Percentiles rank a stretch among this genome's conserved stretches.
Evolutionary conservation across 2,113 vertebrate genomes (phyloP).

Genomic region (Saccopteryx leptura): DNA sequence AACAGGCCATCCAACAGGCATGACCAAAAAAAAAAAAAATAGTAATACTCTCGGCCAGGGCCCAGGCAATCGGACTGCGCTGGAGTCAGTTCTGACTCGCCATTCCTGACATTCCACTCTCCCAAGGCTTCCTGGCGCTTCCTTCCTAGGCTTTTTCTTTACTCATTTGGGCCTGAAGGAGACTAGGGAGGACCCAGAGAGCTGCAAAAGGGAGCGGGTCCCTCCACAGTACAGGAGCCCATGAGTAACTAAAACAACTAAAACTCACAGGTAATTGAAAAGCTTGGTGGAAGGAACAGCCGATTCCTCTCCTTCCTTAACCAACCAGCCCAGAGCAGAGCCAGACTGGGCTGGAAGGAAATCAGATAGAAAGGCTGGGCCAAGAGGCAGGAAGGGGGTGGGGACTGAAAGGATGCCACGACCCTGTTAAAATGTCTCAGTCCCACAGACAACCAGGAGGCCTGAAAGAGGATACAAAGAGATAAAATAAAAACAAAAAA

Average conservation of each 20-base stretch:
- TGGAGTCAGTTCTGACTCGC: conserved; percentile 57
- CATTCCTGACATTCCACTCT: conserved; percentile 79
- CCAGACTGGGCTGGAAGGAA: neutral
- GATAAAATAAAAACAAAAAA: neutral
- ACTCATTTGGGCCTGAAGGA: neutral
- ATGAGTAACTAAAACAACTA: neutral
- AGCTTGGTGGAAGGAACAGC: neutral
- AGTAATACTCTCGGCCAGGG: neutral
- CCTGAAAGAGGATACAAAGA: neutral
- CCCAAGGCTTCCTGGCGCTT: neutral
- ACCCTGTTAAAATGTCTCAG: neutral
- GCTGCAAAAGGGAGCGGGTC: neutral
- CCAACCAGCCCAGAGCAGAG: neutral
- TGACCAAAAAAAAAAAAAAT: conserved; percentile 5
- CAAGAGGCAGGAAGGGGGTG: neutral
- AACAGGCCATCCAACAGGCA: neutral
- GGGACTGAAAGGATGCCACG: neutral
- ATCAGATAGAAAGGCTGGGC: neutral
- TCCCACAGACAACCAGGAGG: neutral
- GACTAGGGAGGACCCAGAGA: neutral
- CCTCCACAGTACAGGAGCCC: fast-evolving
- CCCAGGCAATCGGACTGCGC: neutral
- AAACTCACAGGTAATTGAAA: neutral
- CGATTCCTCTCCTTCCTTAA: neutral
- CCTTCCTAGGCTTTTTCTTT: neutral